phyloP scores from a whole-genome alignment of 1,140 invertebrate genomes.

The Euborellia annulipes region DNA sequence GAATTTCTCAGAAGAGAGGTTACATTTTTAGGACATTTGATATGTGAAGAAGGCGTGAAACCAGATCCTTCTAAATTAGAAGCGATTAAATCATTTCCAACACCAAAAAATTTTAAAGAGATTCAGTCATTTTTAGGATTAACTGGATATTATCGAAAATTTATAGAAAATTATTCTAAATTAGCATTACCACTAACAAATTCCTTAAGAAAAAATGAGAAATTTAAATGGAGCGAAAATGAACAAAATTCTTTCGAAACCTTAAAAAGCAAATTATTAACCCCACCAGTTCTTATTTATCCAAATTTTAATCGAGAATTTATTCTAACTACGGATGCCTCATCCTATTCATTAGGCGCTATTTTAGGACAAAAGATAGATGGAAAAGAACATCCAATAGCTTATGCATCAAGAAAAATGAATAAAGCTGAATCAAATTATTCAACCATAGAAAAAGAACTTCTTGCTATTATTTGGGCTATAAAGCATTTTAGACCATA shows the following conservation, averaged over 20 bases:
- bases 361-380: conserved; percentile 10
- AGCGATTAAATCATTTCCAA: conserved; percentile 18
- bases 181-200: conserved; percentile 19
- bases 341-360: conserved; percentile 7
- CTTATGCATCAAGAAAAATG: conserved; percentile 22
- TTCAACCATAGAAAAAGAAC: conserved; percentile 31
- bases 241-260: conserved; percentile 8
- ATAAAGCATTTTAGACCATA: conserved; percentile 29
- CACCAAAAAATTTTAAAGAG: conserved; percentile 18
- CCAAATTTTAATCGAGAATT: conserved; percentile 16
- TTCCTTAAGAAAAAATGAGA: conserved; percentile 17
- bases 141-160: conserved; percentile 16
- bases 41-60: conserved; percentile 11
- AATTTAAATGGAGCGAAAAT: conserved; percentile 10
- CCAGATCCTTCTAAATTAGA: conserved; percentile 14
- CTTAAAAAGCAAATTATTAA: conserved; percentile 12
- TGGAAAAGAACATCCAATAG: conserved; percentile 11
- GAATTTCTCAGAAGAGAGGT: conserved; percentile 11
- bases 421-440: conserved; percentile 24
- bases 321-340: conserved; percentile 8
- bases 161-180: conserved; percentile 18
- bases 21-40: conserved; percentile 14
- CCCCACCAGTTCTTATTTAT: conserved; percentile 14
- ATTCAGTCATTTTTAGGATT: conserved; percentile 20
- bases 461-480: conserved; percentile 32